Conservation (phyloP, 2,113 vertebrate genomes). For the Antechinus stuartii region DNA sequence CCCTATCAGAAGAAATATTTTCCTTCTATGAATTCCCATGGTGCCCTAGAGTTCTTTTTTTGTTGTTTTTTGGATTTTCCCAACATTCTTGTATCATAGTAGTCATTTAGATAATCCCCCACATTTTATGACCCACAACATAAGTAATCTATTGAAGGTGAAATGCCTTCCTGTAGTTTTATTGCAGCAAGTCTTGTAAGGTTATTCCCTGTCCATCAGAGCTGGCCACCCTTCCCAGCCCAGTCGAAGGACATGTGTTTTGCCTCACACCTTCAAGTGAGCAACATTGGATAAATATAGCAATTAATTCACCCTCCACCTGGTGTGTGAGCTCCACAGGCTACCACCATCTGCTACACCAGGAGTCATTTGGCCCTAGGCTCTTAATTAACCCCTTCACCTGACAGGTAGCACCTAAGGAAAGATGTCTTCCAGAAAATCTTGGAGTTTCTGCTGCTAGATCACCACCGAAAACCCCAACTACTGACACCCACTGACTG, state of each 20-base stretch:
- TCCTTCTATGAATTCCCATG: not conserved
- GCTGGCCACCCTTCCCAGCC: not conserved
- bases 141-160: not conserved
- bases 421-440: not conserved
- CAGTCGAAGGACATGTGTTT: not conserved
- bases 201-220: not conserved
- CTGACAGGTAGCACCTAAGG: not conserved
- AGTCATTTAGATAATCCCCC: not conserved
- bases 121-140: not conserved
- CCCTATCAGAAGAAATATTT: not conserved
- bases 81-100: not conserved
- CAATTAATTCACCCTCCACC: not conserved
- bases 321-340: not conserved
- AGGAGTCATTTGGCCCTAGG: not conserved
- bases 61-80: not conserved
- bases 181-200: not conserved
- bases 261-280: conserved; percentile 34
- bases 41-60: not conserved
- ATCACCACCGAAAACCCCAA: not conserved
- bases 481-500: not conserved
- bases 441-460: not conserved
- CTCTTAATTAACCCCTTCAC: rapidly evolving
- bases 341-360: conserved; percentile 14
- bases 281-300: rapidly evolving
- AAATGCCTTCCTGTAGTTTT: not conserved